Evolutionary conservation across 2,888 invertebrate species (phyloP).

Genomic region (Horisme vitalbata): DNA sequence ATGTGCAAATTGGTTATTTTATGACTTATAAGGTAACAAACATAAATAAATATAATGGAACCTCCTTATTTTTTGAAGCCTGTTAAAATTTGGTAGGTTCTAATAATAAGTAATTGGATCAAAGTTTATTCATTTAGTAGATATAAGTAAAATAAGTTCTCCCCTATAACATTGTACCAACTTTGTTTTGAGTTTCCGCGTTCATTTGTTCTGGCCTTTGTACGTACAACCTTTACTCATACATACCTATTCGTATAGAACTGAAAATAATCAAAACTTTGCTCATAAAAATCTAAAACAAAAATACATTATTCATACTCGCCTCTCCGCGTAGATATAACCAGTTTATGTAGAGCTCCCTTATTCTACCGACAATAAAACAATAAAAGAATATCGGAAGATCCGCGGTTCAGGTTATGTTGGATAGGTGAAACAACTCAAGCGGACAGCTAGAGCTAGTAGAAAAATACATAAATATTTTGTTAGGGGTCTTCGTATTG

Average conservation of each 20-base stretch:
- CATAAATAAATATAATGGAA: too few relatives aligned
- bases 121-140: too few relatives aligned
- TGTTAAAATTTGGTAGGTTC: too few relatives aligned
- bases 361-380: constrained; percentile 41
- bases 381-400: constrained; percentile 44
- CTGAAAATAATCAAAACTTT: constrained; percentile 84
- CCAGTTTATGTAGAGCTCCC: constrained; percentile 55
- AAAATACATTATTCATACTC: constrained; percentile 83
- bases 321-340: constrained; percentile 60
- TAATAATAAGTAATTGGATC: too few relatives aligned
- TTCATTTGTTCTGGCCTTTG: constrained; percentile 63
- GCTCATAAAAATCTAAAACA: constrained; percentile 83
- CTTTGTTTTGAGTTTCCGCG: constrained; percentile 48
- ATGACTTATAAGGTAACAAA: too few relatives aligned
- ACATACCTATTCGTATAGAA: constrained; percentile 67
- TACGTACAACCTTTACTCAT: constrained; percentile 53
- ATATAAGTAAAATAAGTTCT: constrained; percentile 44
- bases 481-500: constrained; percentile 65
- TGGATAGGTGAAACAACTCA: constrained; percentile 59
- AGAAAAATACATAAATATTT: constrained; percentile 81
- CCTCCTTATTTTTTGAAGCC: too few relatives aligned
- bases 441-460: constrained; percentile 73
- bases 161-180: constrained; percentile 43
- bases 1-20: too few relatives aligned
- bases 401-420: constrained; percentile 52